Evolutionary conservation across 2,888 invertebrate genomes (phyloP).

Genomic region (Eugnorisma glareosa): DNA sequence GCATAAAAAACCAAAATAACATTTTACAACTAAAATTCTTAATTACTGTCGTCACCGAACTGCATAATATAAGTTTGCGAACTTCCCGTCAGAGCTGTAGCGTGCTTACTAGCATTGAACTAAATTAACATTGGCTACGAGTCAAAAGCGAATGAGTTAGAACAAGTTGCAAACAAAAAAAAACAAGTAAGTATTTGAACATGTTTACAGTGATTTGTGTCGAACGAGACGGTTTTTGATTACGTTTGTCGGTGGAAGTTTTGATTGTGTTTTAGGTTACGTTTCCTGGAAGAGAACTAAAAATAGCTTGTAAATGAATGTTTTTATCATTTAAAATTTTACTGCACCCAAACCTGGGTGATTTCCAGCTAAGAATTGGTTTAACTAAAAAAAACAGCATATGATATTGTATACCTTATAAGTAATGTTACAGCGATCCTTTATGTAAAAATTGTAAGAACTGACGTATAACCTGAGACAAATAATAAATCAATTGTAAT

Average conservation of each 20-base stretch:
- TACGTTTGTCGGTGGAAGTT: conserved; percentile 43
- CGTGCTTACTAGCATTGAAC: conserved; percentile 66
- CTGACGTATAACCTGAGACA: not conserved
- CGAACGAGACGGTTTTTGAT: conserved; percentile 55
- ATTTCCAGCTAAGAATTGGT: not conserved
- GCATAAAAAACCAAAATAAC: conserved; percentile 41
- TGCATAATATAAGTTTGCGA: conserved; percentile 68
- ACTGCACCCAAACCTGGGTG: not conserved
- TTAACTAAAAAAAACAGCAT: too few relatives aligned
- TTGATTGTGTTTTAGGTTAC: conserved; percentile 41
- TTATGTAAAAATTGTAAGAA: not conserved
- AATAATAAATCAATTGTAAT: not conserved
- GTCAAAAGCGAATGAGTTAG: conserved; percentile 71
- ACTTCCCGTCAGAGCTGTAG: conserved; percentile 59
- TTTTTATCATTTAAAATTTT: not conserved
- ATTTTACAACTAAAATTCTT: conserved; percentile 61
- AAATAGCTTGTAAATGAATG: not conserved
- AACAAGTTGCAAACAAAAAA: conserved; percentile 59
- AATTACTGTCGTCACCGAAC: conserved; percentile 66
- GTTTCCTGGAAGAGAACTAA: not conserved
- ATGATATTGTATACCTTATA: not conserved
- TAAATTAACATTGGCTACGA: conserved; percentile 73
- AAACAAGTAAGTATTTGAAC: conserved; percentile 51
- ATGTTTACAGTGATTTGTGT: conserved; percentile 64
- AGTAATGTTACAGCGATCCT: not conserved